Evolutionary conservation across 2,113 vertebrate genomes (phyloP).

Genomic region (Forbesichthys agassizii): DNA sequence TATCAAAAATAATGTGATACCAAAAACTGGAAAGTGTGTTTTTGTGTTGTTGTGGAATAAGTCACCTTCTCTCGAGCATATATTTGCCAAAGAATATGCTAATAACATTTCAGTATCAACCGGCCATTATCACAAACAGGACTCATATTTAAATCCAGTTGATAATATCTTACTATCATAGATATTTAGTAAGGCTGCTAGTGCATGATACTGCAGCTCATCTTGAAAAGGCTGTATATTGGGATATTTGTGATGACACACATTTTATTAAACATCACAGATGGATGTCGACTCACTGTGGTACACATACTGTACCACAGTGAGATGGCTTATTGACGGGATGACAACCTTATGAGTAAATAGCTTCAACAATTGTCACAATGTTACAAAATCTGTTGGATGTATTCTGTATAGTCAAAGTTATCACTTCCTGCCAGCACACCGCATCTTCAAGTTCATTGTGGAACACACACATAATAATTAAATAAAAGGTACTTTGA

Average conservation of each 20-base stretch:
- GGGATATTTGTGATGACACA: slow-evolving; percentile 34
- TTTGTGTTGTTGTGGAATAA: not conserved
- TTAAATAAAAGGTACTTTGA: slow-evolving; percentile 42
- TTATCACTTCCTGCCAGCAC: slow-evolving; percentile 6
- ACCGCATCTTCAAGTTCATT: slow-evolving; percentile 7
- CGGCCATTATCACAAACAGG: not conserved
- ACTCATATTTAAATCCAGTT: not conserved
- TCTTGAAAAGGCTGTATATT: slow-evolving; percentile 41
- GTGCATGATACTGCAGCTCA: slow-evolving; percentile 12
- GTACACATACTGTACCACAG: slow-evolving; percentile 6
- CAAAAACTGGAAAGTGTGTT: not conserved
- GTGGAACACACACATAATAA: slow-evolving; percentile 34
- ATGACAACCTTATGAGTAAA: slow-evolving; percentile 7
- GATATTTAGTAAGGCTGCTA: not conserved
- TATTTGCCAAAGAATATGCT: not conserved
- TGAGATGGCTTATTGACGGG: not conserved
- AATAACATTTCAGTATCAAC: not conserved
- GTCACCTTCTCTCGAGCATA: no score
- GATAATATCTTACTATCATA: not conserved
- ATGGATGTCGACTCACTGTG: slow-evolving; percentile 1
- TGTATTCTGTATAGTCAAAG: not conserved
- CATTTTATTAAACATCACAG: slow-evolving; percentile 24
- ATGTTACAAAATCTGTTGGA: slow-evolving; percentile 12
- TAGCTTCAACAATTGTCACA: slow-evolving; percentile 11
- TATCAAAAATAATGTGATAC: not conserved